phyloP scores from a whole-genome alignment of 2,888 invertebrate genomes.

The Athalia circularis region DNA sequence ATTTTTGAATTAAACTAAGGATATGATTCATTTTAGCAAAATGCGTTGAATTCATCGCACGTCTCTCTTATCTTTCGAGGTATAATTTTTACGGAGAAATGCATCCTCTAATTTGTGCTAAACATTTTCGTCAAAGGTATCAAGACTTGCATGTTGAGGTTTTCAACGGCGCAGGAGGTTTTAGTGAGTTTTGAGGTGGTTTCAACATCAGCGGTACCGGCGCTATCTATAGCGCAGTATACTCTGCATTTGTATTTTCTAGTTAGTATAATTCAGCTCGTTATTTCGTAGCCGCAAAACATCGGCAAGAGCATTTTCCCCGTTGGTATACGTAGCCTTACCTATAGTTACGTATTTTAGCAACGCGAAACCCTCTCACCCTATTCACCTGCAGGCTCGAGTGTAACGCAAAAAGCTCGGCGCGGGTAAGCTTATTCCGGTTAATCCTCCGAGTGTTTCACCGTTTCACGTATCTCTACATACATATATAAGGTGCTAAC shows the following conservation, averaged over 20 bases:
- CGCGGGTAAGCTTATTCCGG: conserved; percentile 26
- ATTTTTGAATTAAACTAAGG: too few relatives aligned
- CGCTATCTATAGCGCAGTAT: conserved; percentile 12
- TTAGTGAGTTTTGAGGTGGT: background rate
- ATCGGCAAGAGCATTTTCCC: background rate
- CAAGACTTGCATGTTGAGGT: conserved; percentile 15
- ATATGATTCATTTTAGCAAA: too few relatives aligned
- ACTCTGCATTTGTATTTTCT: background rate
- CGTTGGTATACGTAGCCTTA: background rate
- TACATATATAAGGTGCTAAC: background rate
- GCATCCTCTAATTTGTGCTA: conserved; percentile 31
- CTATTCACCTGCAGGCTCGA: too few relatives aligned
- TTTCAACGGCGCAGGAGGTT: conserved; percentile 7
- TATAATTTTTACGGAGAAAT: background rate
- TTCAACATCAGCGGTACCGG: conserved; percentile 11
- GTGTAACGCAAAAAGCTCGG: background rate
- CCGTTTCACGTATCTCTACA: background rate
- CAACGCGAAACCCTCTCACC: too few relatives aligned
- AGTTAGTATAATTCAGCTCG: background rate
- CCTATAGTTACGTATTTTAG: background rate
- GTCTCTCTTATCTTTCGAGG: too few relatives aligned
- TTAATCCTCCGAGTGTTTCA: conserved; percentile 5
- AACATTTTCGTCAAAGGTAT: conserved; percentile 23
- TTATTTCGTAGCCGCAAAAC: conserved; percentile 29
- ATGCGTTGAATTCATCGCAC: too few relatives aligned